Evolutionary conservation across 1,140 invertebrate genomes (phyloP), one percentile per base, ranked within the genome.

Genomic region (Rhysida immarginata): DNA sequence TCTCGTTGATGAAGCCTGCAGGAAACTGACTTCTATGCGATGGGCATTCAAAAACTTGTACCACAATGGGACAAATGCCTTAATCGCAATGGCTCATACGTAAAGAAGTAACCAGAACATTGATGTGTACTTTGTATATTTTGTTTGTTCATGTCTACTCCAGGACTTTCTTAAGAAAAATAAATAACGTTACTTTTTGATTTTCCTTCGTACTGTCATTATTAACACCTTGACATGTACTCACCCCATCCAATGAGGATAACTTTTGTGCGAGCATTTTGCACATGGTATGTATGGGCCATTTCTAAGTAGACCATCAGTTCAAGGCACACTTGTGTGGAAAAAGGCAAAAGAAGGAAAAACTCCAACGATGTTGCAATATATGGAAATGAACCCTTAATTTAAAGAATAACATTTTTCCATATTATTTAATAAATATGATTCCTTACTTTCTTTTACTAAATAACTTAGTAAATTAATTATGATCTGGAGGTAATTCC

Each of bases 291-390:
- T 5, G 21, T 23, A 24, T 50, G 52, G 20, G 46, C 27, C 18
- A 56, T 24, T 21, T 56, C 55, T 26, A 56, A 56, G 35, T 56
- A 56, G 18, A 56, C 2, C 23, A 56, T 21, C 16, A 56, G 46
- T 26, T 56, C 55, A 5, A 56, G 27, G 25, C 55, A 56, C 13
- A 56, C 48, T 18, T 56, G 55, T 2, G 41, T 56, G 2, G 55
- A 21, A 8, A 50, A 51, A 20, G 55, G 55, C 3, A 53, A 13
- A 13, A 56, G 27, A 2, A 56, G 48, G 21, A 56, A 56, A 35
- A 56, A 56, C 42, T 56, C 45, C 2, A 56, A 25, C 16, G 41
- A 3, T 8, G 45, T 51, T n/a, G 26, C n/a, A 2, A 56, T 23
- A 29, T 26, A 56, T 2, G 55, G 55, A 56, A 46, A 56, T 5